Base-by-base conservation (phyloP, 2,888 invertebrate species). In the Chesias legatella region DNA sequence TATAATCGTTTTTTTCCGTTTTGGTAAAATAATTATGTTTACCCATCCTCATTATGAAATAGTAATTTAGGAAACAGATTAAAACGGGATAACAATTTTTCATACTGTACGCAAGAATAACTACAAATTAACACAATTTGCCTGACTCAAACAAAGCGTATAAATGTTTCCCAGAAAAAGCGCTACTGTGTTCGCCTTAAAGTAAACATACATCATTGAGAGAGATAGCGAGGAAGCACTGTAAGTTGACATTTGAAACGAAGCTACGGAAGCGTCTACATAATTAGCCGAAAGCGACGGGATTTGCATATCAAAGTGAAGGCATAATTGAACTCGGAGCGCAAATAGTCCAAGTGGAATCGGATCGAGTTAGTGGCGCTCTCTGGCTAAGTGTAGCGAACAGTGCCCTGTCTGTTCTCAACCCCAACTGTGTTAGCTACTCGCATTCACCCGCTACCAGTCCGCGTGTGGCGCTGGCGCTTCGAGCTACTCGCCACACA, bases 291-390 rank as follows among this genome's bases (percentile, higher is more conserved):
- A 79, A 81, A 79, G 77, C 78, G 76, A 77, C 70, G 64, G 73
- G 75, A 86, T 86, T 86, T 85, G 81, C 84, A 86, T 86, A 80
- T 81, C 85, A 85, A 85, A 86, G 84, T 77, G 76, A 75, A 74
- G 61, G 77, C 73, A 81, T 84, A 86, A 84, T 85, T 86, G 81
- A 81, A 79, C 75, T 71, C 66, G 60, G 73, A 78, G 79, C 77
- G 83, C 79, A 85, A 86, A 86, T 85, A 85, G 84, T 74, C 74
- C 72, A 69, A 83, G 80, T 78, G 79, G 80, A 81, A 81, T 80
- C 76, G 71, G 78, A 82, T 83, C 71, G 77, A 82, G 81, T 84
- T 83, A 84, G 81, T 73, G 71, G 72, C 62, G 70, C 74, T 77
- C 68, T 71, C 68, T 64, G 64, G 69, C 64, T 63, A 66, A 78